A percentile compares a stretch with the other conserved stretches of the same genome.
phyloP scores from a whole-genome alignment of 2,888 invertebrate genomes.

The Aphodius sticticus region DNA sequence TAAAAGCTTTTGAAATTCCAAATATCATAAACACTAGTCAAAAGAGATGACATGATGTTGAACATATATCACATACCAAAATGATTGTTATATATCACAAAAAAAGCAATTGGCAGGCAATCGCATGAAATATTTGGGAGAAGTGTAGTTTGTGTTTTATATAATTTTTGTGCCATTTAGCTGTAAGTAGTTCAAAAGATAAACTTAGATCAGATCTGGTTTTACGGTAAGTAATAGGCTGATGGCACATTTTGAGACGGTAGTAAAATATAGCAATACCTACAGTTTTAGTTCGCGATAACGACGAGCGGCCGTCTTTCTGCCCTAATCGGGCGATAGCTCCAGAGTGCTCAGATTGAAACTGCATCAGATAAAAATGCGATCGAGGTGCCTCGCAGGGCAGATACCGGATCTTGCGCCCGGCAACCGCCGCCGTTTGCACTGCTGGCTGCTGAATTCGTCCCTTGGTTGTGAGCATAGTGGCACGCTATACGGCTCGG shows the following conservation, averaged over 20 bases:
- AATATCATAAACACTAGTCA: no score
- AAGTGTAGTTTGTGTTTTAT: no score
- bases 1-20: no score
- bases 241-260: not conserved
- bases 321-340: not conserved
- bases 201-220: no score
- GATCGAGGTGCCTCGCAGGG: not conserved
- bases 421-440: not conserved
- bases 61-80: no score
- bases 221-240: no score
- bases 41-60: no score
- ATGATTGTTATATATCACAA: no score
- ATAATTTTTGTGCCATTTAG: no score
- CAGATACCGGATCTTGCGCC: not conserved
- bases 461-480: not conserved
- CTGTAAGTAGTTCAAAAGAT: no score
- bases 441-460: constrained; percentile 4
- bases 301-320: not conserved
- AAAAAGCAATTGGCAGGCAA: no score
- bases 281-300: not conserved
- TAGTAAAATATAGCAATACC: not conserved
- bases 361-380: not conserved
- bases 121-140: no score
- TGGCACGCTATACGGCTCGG: not conserved
- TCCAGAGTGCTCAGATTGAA: not conserved